phyloP scores from a whole-genome alignment of 2,113 vertebrate genomes.

The Xyliphius kryptos region DNA sequence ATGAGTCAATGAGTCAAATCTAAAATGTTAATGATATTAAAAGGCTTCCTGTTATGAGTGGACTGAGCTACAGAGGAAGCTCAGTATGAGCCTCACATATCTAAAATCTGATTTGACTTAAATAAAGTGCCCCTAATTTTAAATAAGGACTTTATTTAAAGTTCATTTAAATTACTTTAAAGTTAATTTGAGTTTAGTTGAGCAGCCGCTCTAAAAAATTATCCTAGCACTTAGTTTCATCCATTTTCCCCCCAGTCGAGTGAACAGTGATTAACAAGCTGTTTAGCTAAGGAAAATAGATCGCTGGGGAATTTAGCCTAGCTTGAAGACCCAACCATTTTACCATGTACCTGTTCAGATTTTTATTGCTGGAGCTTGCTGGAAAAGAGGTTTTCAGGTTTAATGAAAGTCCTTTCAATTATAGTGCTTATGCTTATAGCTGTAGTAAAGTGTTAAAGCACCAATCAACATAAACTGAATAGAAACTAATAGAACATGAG shows the following conservation, averaged over 20 bases:
- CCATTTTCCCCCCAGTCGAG: background rate
- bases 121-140: constrained; percentile 58
- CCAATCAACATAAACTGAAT: background rate
- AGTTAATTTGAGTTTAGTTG: background rate
- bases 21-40: too few relatives aligned
- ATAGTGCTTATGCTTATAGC: too few relatives aligned
- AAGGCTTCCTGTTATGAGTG: constrained; percentile 4
- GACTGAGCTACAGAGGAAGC: constrained; percentile 48
- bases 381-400: too few relatives aligned
- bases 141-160: constrained; percentile 15
- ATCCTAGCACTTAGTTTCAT: background rate
- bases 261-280: background rate
- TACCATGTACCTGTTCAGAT: background rate
- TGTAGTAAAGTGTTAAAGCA: background rate
- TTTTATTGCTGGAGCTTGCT: background rate
- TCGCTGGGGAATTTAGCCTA: constrained; percentile 6
- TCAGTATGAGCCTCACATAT: constrained; percentile 54
- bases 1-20: background rate
- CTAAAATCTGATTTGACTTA: constrained; percentile 57
- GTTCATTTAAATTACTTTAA: constrained; percentile 4
- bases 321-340: background rate
- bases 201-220: background rate
- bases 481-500: constrained; percentile 23
- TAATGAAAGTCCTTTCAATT: too few relatives aligned
- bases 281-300: background rate